phyloP scores from a whole-genome alignment of 2,888 invertebrate species.

The Eurois occulta region DNA sequence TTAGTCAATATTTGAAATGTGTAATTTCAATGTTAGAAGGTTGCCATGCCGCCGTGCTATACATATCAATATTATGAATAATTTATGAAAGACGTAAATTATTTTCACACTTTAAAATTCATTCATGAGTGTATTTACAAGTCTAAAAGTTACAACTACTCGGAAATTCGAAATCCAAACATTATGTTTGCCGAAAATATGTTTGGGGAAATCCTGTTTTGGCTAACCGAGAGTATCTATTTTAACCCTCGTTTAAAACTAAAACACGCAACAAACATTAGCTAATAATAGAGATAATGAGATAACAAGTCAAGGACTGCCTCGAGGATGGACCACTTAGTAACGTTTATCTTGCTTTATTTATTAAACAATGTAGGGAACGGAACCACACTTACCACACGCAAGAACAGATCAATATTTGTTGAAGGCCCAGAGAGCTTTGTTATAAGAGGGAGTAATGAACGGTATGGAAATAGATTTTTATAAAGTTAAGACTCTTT shows the following conservation, averaged over 20 bases:
- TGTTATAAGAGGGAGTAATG: neutral
- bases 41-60: slow-evolving; percentile 10
- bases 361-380: slow-evolving; percentile 22
- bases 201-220: slow-evolving; percentile 19
- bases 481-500: neutral
- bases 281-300: slow-evolving; percentile 30
- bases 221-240: neutral
- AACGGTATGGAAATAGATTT: neutral
- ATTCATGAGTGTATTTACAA: slow-evolving; percentile 26
- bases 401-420: slow-evolving; percentile 22
- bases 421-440: neutral
- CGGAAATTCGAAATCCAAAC: neutral
- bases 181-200: neutral
- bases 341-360: slow-evolving; percentile 30
- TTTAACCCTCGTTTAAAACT: neutral
- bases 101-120: slow-evolving; percentile 24
- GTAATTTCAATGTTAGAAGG: slow-evolving; percentile 34
- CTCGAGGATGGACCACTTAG: slow-evolving; percentile 29
- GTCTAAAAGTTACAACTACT: slow-evolving; percentile 6
- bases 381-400: neutral
- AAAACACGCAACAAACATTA: slow-evolving; percentile 19
- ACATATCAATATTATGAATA: slow-evolving; percentile 18
- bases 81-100: slow-evolving; percentile 13
- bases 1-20: slow-evolving; percentile 37
- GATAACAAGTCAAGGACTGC: slow-evolving; percentile 32